Evolutionary conservation across 2,113 vertebrate genomes (phyloP), one percentile per base, ranked within the genome.

Genomic region (Phylloscopus trochilus): DNA sequence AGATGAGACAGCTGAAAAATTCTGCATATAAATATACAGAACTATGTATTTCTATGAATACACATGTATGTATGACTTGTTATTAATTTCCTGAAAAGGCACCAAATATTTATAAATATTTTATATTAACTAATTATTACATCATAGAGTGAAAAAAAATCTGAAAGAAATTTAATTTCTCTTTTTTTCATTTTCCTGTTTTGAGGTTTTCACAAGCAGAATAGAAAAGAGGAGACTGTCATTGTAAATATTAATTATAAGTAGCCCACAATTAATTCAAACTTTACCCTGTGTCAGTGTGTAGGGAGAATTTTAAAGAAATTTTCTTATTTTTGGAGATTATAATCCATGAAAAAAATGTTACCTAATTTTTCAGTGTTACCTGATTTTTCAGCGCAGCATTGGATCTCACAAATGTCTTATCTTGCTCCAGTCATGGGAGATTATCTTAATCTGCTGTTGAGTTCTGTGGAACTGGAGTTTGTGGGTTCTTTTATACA

Each of bases 31-130:
- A 8, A n/a, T 39, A 6, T 20, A 23, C 30, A 66, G 7, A 27
- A 18, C 16, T 68, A 55, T 52, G 19, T 5, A 30, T 51, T 30
- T 58, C 13, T 73, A 17, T 59, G 39, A 53, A 26, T 62, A 19
- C 5, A 11, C 4, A 23, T 13, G 1, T 18, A 16, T 23, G 33
- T 4, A 28, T 8, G 2, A 18, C 18, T 44, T 70, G 5, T 28
- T 39, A 12, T 17, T 56, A 6, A 60, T 80, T 56, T 74, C 27
- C 43, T 56, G 11, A 83, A 58, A 44, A 37, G 10, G 3, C 5
- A 3, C 1, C 5, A 39, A 62, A 44, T 8, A 58, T n/a, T 37
- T 62, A 27, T 31, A 56, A 60, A 44, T 60, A 91, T 79, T 75
- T 59, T 10, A 43, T 66, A 31, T 31, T 26, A 73, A 58, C 1